Evolutionary conservation across 2,888 invertebrate species (phyloP), one percentile per base, ranked within the genome.

Genomic region (Oxycera nigricornis): DNA sequence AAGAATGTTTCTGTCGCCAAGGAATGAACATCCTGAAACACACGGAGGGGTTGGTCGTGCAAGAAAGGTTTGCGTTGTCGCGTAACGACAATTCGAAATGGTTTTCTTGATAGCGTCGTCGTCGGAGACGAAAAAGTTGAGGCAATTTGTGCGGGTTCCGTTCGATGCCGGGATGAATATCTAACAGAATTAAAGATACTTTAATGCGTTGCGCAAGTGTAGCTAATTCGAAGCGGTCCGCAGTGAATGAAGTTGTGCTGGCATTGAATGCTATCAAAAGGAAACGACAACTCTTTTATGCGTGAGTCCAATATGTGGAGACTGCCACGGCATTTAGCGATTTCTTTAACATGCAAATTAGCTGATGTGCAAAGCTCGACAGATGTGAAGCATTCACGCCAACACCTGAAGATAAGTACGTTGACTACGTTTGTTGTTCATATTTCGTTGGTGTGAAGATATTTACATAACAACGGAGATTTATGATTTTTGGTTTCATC

Each of bases 81-180:
- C 55, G 24, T n/a, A 24, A 55, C 24, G 24, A 2, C 17, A 24
- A 55, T 55, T 55, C 17, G 55, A 55, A 55, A 28, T 22, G 28
- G 59, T 22, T 24, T 59, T 30, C 28, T n/a, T n/a, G n/a, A n/a
- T n/a, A n/a, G n/a, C n/a, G n/a, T n/a, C n/a, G n/a, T n/a, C n/a
- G n/a, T n/a, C n/a, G n/a, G n/a, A n/a, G n/a, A n/a, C n/a, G n/a
- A n/a, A n/a, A n/a, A 59, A 28, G n/a, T n/a, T 28, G 22, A 30
- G n/a, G n/a, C n/a, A 7, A 14, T n/a, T 59, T 59, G 59, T 55
- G 55, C 55, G 55, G 55, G 55, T 55, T 55, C 55, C 55, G 55
- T 55, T 46, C 46, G 14, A n/a, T n/a, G n/a, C n/a, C n/a, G n/a
- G n/a, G n/a, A n/a, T n/a, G n/a, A n/a, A n/a, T n/a, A n/a, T n/a